Percentiles rank a stretch among this genome's conserved stretches.
These are phyloP conservation scores for Saxicola maurus DNA, from an alignment of 2,797 vertebrate species.

Conservation along the genomic window DNA sequence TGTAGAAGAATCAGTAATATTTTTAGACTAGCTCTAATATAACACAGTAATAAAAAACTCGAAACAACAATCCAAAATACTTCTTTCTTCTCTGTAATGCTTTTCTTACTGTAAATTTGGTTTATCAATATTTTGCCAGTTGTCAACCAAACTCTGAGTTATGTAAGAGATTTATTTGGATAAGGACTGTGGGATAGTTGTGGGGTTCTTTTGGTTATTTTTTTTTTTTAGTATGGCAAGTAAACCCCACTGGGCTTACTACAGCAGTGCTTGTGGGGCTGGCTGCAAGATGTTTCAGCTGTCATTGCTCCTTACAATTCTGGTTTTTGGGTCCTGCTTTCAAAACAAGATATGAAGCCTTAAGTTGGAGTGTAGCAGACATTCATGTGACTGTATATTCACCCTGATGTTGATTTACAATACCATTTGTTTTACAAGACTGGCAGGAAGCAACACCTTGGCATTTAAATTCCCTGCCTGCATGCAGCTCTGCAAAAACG, in stretches of 20 bases:
- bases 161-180: background rate
- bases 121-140: background rate
- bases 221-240: background rate
- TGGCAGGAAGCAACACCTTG: background rate
- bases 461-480: background rate
- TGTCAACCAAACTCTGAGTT: background rate
- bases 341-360: background rate
- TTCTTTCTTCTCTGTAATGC: background rate
- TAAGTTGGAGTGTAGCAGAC: background rate
- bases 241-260: background rate
- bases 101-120: background rate
- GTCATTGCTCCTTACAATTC: background rate
- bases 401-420: background rate
- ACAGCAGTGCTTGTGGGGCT: background rate
- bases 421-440: background rate
- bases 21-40: background rate
- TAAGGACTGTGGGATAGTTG: background rate
- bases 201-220: too few relatives aligned
- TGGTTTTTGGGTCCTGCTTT: background rate
- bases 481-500: background rate
- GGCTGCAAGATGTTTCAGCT: background rate
- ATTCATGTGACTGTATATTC: background rate
- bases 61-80: background rate
- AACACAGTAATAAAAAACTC: background rate
- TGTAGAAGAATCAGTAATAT: background rate